These are phyloP conservation scores for Troides aeacus DNA, from an alignment of 2,888 invertebrate species.

Conservation along the genomic window DNA sequence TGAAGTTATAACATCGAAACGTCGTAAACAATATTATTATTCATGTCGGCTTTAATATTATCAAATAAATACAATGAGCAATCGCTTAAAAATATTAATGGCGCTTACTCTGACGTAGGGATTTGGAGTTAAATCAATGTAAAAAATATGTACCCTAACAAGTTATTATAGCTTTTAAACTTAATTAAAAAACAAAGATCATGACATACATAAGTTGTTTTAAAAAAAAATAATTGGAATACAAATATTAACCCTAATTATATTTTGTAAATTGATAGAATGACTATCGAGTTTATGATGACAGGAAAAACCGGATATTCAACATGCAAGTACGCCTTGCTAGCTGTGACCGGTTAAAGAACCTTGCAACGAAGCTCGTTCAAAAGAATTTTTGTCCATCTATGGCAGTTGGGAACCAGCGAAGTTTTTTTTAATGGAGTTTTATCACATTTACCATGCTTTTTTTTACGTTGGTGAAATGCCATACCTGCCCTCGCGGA, in stretches of 20 bases:
- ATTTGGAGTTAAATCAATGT: constrained; percentile 13
- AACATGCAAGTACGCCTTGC: constrained; percentile 97
- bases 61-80: constrained; percentile 10
- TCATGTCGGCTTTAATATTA: constrained; percentile 5
- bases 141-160: background rate
- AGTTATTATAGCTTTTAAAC: no score
- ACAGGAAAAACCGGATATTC: constrained; percentile 95
- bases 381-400: constrained; percentile 74
- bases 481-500: no score
- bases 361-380: constrained; percentile 83
- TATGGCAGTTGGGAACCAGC: constrained; percentile 83
- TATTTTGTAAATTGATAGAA: constrained; percentile 11
- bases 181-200: no score
- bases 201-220: background rate
- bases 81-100: constrained; percentile 5
- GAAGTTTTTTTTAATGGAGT: background rate
- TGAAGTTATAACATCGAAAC: no score
- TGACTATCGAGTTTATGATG: constrained; percentile 15
- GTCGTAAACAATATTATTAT: no score
- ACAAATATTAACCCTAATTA: background rate
- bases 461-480: no score
- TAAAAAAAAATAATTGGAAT: background rate
- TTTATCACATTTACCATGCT: no score
- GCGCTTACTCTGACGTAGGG: constrained; percentile 15
- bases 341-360: constrained; percentile 90